Conservation (phyloP, 2,113 vertebrate genomes). For the Myiagra hebetior region DNA sequence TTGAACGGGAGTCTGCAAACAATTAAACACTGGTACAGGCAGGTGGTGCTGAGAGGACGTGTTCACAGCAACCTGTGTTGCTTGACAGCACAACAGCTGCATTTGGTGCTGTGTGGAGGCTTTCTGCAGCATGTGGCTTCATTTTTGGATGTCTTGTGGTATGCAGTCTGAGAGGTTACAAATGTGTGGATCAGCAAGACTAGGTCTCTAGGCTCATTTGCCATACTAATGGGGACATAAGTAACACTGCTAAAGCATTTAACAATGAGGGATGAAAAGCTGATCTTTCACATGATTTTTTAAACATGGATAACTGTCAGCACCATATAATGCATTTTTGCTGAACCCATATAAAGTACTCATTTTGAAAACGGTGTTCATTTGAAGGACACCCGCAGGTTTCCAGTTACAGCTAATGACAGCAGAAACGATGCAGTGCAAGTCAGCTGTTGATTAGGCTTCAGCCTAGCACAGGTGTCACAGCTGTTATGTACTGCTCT, state of each 20-base stretch:
- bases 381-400: fast-evolving
- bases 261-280: not conserved
- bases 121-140: not conserved
- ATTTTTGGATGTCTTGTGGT: not conserved
- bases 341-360: not conserved
- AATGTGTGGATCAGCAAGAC: not conserved
- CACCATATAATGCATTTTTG: not conserved
- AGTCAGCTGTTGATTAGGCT: not conserved
- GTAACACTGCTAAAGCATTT: not conserved
- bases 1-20: not conserved
- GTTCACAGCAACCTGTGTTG: not conserved
- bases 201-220: not conserved
- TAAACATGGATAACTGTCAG: not conserved
- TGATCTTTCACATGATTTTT: not conserved
- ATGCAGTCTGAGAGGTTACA: not conserved
- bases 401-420: not conserved
- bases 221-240: not conserved
- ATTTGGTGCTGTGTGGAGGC: not conserved
- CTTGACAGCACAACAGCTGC: not conserved
- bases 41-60: not conserved
- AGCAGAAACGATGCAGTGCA: not conserved
- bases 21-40: not conserved
- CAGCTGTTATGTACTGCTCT: not conserved
- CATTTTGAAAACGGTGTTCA: not conserved
- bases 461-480: not conserved